Base-by-base conservation (phyloP, 2,113 vertebrate genomes). In the Agelaius tricolor region DNA sequence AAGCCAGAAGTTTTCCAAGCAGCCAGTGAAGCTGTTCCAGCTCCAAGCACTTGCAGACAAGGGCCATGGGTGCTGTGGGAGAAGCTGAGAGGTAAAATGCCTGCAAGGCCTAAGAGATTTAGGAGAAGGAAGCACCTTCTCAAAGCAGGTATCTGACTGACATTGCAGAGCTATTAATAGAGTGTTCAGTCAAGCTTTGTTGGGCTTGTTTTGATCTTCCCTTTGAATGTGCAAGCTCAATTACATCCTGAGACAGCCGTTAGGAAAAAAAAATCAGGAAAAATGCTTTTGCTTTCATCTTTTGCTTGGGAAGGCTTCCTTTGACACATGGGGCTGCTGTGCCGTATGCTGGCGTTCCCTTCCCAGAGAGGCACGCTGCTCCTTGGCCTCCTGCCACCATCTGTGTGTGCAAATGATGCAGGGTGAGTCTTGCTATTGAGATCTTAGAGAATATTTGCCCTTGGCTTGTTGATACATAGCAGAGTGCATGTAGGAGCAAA, bases 131-230 rank as follows among this genome's bases (percentile, higher is more conserved):
- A 96, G 77, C 82, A 93, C 72, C 78, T 93, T 96, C 73, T 69
- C 0, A 10, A 90, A 65, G 57, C 90, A 79, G 65, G 66, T 83
- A 68, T 63, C 83, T 81, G 52, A 67, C 85, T 85, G 92, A 92
- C 76, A 49, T 39, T 77, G 87, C 69, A 73, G 66, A 89, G 76
- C 88, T 96, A 93, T 96, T 92, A 96, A 96, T 89, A 96, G 96
- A 59, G 61, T 66, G 76, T 74, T 94, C 11, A 27, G 65, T 84
- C 62, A 33, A 63, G 72, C 93, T 91, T 90, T 93, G 81, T 91
- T 92, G 69, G 89, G 80, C 88, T 92, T 95, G 93, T 95, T 95
- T 96, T 97, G 92, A 93, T 96, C 94, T 93, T 96, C 54, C 68
- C 92, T 96, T 96, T 93, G 90, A 93, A 73, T 79, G 66, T 65